Evolutionary conservation across 2,797 vertebrate species (phyloP), one percentile per base, ranked within the genome.

Genomic region (Eulemur albifrons): DNA sequence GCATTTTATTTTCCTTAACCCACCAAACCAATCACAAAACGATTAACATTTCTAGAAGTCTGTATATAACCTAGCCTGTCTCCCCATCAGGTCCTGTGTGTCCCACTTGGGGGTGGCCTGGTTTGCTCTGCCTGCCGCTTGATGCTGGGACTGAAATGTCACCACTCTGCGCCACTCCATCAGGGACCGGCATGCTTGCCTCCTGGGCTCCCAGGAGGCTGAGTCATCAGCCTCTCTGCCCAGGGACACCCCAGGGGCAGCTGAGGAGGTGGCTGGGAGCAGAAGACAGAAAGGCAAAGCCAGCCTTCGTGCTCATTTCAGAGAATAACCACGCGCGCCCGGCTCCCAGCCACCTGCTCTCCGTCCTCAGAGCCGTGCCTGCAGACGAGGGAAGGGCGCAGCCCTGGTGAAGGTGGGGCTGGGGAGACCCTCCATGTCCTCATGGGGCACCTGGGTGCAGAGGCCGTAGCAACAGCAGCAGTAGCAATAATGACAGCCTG

Each of bases 271-370:
- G 73, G 75, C 38, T n/a, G 14, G 18, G 77, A 96, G 61, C 25
- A 27, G 27, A 85, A 52, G 59, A 32, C 80, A 67, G 67, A 82
- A 93, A 76, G 88, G 84, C 81, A 95, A 88, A 97, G 67, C 25
- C 50, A 59, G 50, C 85, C 85, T 97, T 75, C 63, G 73, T 80
- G 88, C 15, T 96, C 90, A 92, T 72, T 97, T 97, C 90, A 2
- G 63, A 63, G 82, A 95, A 82, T 25, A 70, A 30, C 63, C 94
- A 88, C 90, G 65, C 82, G 73, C 1, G 0, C 40, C 32, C 2
- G 0, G 15, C 73, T 85, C 63, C 79, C 27, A 23, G 76, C 77
- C 40, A 85, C 87, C 65, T 40, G 18, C 65, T 94, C 61, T 54
- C 65, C 94, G 67, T 63, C 61, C 65, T 84, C 86, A n/a, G 30